A percentile compares a stretch with the other conserved stretches of the same genome.
phyloP scores from a whole-genome alignment of 2,113 vertebrate genomes.

The Pseudonaja textilis region DNA sequence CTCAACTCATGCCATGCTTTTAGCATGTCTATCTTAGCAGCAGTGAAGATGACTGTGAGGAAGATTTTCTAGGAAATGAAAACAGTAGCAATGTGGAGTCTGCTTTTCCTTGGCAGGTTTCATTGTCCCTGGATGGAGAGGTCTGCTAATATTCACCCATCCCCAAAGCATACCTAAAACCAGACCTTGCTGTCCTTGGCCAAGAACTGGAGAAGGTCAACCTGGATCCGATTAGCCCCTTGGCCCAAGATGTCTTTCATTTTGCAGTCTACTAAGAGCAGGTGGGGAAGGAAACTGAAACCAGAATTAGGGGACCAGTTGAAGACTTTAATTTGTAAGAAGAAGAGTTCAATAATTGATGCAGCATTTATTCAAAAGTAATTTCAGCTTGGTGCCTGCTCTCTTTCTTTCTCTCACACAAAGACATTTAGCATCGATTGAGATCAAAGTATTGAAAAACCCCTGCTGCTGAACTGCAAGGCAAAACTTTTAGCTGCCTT shows the following conservation, averaged over 20 bases:
- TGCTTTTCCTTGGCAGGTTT: background rate
- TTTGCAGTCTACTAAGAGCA: constrained; percentile 15
- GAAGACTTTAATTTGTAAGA: constrained; percentile 81
- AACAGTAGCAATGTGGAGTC: background rate
- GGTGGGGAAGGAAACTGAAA: constrained; percentile 20
- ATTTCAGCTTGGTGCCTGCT: constrained; percentile 66
- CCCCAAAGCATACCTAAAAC: background rate
- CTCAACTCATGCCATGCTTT: background rate
- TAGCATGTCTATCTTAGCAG: background rate
- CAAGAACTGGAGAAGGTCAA: constrained; percentile 55
- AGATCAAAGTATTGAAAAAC: constrained; percentile 84
- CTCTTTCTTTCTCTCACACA: constrained; percentile 73
- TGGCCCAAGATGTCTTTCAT: constrained; percentile 53
- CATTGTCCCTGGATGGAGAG: background rate
- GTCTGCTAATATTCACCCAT: background rate
- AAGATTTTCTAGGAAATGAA: background rate
- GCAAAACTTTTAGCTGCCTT: constrained; percentile 77
- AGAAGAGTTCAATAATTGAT: constrained; percentile 87
- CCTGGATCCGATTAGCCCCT: constrained; percentile 11
- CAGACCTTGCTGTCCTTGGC: background rate
- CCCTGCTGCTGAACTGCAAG: constrained; percentile 85
- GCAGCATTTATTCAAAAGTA: constrained; percentile 78
- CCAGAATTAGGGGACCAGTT: constrained; percentile 67
- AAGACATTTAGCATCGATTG: constrained; percentile 91
- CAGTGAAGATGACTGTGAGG: background rate